Percentiles rank a stretch among this genome's conserved stretches.
phyloP scores from a whole-genome alignment of 2,888 invertebrate species.

The Hyposoter dolosus region DNA sequence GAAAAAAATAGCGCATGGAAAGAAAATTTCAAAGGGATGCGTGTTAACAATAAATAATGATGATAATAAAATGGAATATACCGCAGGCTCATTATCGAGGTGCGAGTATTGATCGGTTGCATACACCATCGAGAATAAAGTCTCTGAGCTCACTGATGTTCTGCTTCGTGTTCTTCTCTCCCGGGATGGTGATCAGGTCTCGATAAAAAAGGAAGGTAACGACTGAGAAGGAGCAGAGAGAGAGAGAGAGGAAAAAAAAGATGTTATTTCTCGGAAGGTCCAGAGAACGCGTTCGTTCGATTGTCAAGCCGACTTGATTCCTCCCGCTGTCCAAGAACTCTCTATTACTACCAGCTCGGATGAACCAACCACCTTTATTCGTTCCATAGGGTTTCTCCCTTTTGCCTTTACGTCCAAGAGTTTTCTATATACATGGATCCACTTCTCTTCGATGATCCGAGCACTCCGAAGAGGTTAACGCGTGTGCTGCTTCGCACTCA shows the following conservation, averaged over 20 bases:
- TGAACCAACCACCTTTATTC: slow-evolving; percentile 38
- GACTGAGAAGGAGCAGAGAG: neutral
- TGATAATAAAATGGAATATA: slow-evolving; percentile 78
- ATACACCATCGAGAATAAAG: slow-evolving; percentile 48
- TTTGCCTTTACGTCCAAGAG: slow-evolving; percentile 27
- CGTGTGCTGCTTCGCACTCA: slow-evolving; percentile 14
- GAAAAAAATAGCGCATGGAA: neutral
- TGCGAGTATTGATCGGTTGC: slow-evolving; percentile 77
- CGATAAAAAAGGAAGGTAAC: slow-evolving; percentile 35
- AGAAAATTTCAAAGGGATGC: slow-evolving; percentile 58
- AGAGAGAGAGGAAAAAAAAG: neutral
- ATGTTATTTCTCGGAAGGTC: slow-evolving; percentile 60
- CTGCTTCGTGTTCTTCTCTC: slow-evolving; percentile 19
- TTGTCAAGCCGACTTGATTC: slow-evolving; percentile 36
- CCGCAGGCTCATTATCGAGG: slow-evolving; percentile 78
- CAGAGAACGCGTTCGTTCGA: slow-evolving; percentile 36
- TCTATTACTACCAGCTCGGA: slow-evolving; percentile 7
- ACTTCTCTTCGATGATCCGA: slow-evolving; percentile 23
- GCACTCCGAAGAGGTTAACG: slow-evolving; percentile 34
- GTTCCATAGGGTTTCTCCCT: slow-evolving; percentile 30
- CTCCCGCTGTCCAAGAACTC: slow-evolving; percentile 48
- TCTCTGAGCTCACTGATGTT: slow-evolving; percentile 36
- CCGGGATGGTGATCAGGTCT: slow-evolving; percentile 28
- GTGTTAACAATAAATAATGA: slow-evolving; percentile 80
- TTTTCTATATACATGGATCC: slow-evolving; percentile 24